Percentiles rank a stretch among this genome's conserved stretches.
Evolutionary conservation across 2,888 invertebrate species (phyloP).

Genomic region (Dryocosmus kuriphilus): DNA sequence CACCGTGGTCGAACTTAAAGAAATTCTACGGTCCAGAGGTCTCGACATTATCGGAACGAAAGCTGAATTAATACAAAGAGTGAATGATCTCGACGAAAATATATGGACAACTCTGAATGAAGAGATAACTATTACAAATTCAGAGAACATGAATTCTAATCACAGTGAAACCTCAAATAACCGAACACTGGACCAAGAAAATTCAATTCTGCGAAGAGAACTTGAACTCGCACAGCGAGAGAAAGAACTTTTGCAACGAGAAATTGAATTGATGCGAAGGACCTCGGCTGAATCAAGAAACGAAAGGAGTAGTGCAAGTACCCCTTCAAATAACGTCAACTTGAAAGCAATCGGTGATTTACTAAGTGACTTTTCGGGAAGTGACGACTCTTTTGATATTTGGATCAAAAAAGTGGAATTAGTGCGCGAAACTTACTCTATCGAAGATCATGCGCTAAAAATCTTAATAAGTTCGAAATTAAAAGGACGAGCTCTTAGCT

Average conservation of each 20-base stretch:
- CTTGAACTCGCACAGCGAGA: too few species aligned
- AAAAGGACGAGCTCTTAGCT: constrained; percentile 48
- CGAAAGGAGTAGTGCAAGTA: too few species aligned
- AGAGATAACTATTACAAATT: too few species aligned
- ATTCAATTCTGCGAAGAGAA: constrained; percentile 44
- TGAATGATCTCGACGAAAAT: background rate
- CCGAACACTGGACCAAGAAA: constrained; percentile 47
- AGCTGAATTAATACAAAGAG: background rate
- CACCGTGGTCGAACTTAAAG: background rate
- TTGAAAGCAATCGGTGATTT: too few species aligned
- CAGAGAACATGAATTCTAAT: too few species aligned
- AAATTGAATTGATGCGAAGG: too few species aligned
- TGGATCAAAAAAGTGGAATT: constrained; percentile 53
- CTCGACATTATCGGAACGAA: background rate
- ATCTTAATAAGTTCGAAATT: constrained; percentile 49
- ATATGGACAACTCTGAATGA: too few species aligned
- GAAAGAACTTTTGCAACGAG: too few species aligned
- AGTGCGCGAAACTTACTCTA: constrained; percentile 43
- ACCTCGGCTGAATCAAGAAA: too few species aligned
- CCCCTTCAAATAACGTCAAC: too few species aligned
- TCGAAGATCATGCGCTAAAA: constrained; percentile 47
- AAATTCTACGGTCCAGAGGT: background rate
- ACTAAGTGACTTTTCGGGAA: too few species aligned
- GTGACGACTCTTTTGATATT: too few species aligned
- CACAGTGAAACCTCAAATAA: constrained; percentile 22